These are phyloP conservation scores for Hirtodrosophila confusa DNA, from an alignment of 2,888 invertebrate species.

Conservation along the genomic window DNA sequence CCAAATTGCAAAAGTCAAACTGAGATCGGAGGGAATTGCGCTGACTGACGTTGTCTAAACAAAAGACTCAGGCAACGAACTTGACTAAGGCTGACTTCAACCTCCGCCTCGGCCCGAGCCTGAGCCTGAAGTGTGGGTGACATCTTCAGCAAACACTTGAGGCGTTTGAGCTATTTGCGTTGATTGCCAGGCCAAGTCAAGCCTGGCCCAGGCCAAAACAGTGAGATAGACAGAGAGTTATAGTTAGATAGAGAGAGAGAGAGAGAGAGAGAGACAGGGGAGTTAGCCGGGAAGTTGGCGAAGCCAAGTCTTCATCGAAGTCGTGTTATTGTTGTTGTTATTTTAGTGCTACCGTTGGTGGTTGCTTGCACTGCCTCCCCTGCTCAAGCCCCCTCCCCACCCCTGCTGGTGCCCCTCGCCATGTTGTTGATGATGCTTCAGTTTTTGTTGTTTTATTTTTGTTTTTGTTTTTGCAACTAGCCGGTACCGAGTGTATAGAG, in stretches of 20 bases:
- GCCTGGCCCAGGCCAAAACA: constrained; percentile 21
- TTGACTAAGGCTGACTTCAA: constrained; percentile 59
- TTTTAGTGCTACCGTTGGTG: constrained; percentile 77
- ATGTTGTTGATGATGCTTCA: constrained; percentile 73
- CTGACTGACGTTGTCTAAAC: constrained; percentile 74
- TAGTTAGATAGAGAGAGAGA: constrained; percentile 2
- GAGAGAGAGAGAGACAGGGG: constrained; percentile 1
- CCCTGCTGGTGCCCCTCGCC: constrained; percentile 25
- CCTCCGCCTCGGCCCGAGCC: constrained; percentile 10
- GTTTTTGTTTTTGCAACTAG: constrained; percentile 67
- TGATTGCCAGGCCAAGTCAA: constrained; percentile 68
- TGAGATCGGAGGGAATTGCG: constrained; percentile 48
- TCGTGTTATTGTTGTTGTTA: constrained; percentile 78
- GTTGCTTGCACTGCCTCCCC: constrained; percentile 8
- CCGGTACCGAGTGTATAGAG: constrained; percentile 34
- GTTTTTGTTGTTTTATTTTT: constrained; percentile 49
- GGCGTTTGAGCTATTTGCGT: constrained; percentile 80
- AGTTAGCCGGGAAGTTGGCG: constrained; percentile 34
- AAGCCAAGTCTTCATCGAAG: constrained; percentile 54
- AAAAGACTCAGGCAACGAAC: constrained; percentile 78
- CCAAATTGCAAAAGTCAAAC: constrained; percentile 77
- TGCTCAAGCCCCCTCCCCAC: constrained; percentile 14
- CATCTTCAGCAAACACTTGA: constrained; percentile 80
- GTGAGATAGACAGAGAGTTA: constrained; percentile 7
- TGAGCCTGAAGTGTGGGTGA: constrained; percentile 76